Evolutionary conservation across 2,888 invertebrate species (phyloP), one percentile per base, ranked within the genome.

Genomic region (Dusona sp.): DNA sequence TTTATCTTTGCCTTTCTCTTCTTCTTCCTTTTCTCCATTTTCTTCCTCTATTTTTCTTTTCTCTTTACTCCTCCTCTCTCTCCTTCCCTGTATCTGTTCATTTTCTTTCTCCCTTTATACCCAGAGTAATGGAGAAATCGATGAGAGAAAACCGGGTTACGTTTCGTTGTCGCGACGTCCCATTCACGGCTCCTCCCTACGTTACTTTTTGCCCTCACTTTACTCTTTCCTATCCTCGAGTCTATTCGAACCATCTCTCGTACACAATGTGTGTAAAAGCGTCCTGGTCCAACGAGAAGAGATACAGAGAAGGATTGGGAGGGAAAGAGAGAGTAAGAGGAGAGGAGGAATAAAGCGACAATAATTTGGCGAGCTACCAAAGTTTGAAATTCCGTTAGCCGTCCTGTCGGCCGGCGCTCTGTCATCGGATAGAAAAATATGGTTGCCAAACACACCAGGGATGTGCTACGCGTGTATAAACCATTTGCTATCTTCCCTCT

Each of bases 351-450:
- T 13, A 65, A 74, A 88, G 89, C 88, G 88, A 88, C 89, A 90
- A 91, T 92, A 92, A 92, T 91, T 92, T 92, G 92, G 92, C 91
- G 80, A 80, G 38, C 87, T 89, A 89, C 92, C 92, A 92, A 92
- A 92, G 86, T 91, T 90, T 88, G 87, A 87, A 87, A 92, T 92
- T 91, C 89, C 89, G 90, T 92, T 91, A 90, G 88, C 83, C 84
- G 84, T 81, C 84, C 88, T 87, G 22, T 42, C 77, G 80, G 29
- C 42, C 57, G 73, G 61, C 64, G 88, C 82, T 86, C 88, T 90
- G 90, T 90, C 90, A 89, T 88, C 89, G 87, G 54, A 65, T 72
- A 54, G 84, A 85, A 92, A 92, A 92, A 91, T 92, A 91, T 88
- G 88, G 83, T 92, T 88, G 84, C 87, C 90, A 89, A 92, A 91